A percentile compares a stretch with the other conserved stretches of the same genome.
Conservation (phyloP, 2,888 invertebrate species). For the Mamestra brassicae region DNA sequence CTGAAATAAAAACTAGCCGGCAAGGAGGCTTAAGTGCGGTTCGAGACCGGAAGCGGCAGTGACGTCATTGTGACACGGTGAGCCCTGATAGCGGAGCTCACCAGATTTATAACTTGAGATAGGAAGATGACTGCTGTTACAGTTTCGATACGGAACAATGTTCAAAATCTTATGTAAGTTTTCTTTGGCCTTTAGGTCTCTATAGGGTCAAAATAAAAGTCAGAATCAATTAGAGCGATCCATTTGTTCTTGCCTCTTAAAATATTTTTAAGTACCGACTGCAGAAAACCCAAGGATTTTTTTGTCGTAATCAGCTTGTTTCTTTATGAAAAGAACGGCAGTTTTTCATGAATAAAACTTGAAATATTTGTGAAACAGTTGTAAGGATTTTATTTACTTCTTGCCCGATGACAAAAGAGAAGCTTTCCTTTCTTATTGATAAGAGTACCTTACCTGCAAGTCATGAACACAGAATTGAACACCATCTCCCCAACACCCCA, state of each 20-base stretch:
- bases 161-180: constrained; percentile 3
- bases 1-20: constrained; percentile 60
- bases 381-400: background rate
- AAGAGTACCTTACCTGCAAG: background rate
- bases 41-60: constrained; percentile 41
- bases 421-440: constrained; percentile 3
- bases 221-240: background rate
- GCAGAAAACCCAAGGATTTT: background rate
- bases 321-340: background rate
- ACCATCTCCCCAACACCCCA: constrained; percentile 19
- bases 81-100: constrained; percentile 50
- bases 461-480: constrained; percentile 36
- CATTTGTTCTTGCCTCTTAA: background rate
- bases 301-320: background rate
- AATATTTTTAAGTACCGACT: background rate
- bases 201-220: background rate
- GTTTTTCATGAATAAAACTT: background rate
- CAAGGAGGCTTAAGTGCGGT: constrained; percentile 48
- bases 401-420: background rate
- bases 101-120: constrained; percentile 61
- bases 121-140: constrained; percentile 34
- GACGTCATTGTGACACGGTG: constrained; percentile 52
- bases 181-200: background rate
- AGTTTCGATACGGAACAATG: background rate
- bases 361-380: background rate